Percentiles rank a stretch among this genome's conserved stretches.
phyloP scores from a whole-genome alignment of 64 coral and sea anemone genomes.

The Platygyra sinensis region DNA sequence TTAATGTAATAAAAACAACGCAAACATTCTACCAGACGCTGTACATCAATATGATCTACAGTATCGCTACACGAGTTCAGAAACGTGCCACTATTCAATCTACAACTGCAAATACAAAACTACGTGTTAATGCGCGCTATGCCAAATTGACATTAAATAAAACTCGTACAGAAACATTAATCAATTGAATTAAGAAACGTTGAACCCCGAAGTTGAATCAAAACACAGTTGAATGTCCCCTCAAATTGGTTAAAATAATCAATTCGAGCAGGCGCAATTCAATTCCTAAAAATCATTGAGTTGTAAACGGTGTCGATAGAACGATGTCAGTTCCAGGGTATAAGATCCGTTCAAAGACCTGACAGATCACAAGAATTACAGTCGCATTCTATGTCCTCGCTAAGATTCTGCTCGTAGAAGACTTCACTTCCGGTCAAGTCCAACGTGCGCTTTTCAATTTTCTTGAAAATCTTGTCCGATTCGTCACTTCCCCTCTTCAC shows the following conservation, averaged over 20 bases:
- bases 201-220: too few species aligned
- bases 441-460: not conserved
- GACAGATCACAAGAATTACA: not conserved
- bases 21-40: not conserved
- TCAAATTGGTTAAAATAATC: too few species aligned
- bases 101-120: too few species aligned
- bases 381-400: not conserved
- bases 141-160: too few species aligned
- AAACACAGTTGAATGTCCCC: too few species aligned
- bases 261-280: not conserved
- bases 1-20: not conserved
- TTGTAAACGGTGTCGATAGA: not conserved
- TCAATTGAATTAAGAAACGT: too few species aligned
- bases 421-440: slow-evolving; percentile 26
- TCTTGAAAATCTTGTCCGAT: not conserved
- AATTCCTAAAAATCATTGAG: not conserved
- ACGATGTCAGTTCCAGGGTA: not conserved
- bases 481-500: not conserved
- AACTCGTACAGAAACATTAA: too few species aligned
- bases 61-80: too few species aligned
- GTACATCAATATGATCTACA: too few species aligned
- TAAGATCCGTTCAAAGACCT: not conserved
- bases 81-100: too few species aligned
- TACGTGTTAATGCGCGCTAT: too few species aligned
- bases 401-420: not conserved